Evolutionary conservation across 2,113 vertebrate species (phyloP).

Genomic region (Sphyrna mokarran): DNA sequence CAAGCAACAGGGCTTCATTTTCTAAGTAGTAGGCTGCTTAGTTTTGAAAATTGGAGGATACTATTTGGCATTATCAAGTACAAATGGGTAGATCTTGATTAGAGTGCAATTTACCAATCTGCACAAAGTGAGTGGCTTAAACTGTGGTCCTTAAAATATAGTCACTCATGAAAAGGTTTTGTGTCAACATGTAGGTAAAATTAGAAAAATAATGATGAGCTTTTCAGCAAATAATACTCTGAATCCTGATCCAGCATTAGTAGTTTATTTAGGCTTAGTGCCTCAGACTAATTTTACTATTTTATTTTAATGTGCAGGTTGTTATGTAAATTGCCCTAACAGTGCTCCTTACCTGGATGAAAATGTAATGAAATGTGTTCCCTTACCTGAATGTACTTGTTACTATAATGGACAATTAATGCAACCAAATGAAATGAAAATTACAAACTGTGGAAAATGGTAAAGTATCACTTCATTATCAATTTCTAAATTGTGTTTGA

Average conservation of each 20-base stretch:
- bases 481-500: neutral
- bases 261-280: neutral
- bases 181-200: neutral
- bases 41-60: neutral
- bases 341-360: constrained; percentile 65
- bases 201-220: neutral
- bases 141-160: neutral
- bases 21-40: neutral
- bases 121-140: neutral
- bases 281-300: neutral
- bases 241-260: neutral
- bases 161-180: neutral
- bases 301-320: constrained; percentile 55
- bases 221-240: neutral
- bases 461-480: neutral
- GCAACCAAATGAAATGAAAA: neutral
- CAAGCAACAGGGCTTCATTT: neutral
- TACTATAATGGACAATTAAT: constrained; percentile 55
- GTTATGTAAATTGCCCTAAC: constrained; percentile 68
- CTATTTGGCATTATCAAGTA: neutral
- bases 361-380: constrained; percentile 61
- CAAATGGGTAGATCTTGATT: neutral
- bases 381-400: constrained; percentile 61
- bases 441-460: neutral
- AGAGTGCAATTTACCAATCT: neutral